A percentile compares a stretch with the other conserved stretches of the same genome.
These are phyloP conservation scores for Helicoverpa assulta DNA, from an alignment of 2,888 invertebrate species.

Conservation along the genomic window DNA sequence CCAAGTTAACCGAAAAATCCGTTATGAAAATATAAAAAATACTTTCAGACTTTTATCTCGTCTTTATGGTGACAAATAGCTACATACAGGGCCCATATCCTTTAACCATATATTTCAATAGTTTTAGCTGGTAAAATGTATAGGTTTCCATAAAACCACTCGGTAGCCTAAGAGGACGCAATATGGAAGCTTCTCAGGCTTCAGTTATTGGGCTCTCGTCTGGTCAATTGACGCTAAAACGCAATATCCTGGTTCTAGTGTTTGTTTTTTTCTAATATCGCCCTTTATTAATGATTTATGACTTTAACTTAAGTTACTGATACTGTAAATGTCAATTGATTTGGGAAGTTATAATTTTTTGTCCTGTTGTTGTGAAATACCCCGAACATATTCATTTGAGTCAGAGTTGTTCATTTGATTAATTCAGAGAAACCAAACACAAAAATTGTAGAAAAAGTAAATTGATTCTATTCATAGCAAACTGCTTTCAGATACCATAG, in stretches of 20 bases:
- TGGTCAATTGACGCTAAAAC: conserved; percentile 79
- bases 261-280: conserved; percentile 68
- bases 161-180: conserved; percentile 50
- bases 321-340: not conserved
- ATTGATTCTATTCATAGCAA: not conserved
- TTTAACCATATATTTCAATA: not conserved
- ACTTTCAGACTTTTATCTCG: too few relatives aligned
- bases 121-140: conserved; percentile 14
- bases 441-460: not conserved
- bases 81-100: too few relatives aligned
- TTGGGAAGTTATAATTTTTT: too few relatives aligned
- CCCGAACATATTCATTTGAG: too few relatives aligned
- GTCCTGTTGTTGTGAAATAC: too few relatives aligned
- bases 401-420: too few relatives aligned
- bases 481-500: too few relatives aligned
- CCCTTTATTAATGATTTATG: conserved; percentile 38
- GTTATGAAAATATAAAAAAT: too few relatives aligned
- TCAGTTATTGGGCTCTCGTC: conserved; percentile 84
- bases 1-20: too few relatives aligned
- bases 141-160: conserved; percentile 38
- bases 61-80: too few relatives aligned
- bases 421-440: not conserved
- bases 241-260: conserved; percentile 81
- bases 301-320: not conserved
- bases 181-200: conserved; percentile 75